Evolutionary conservation across 2,797 vertebrate species (phyloP).

Genomic region (Dallia pectoralis): DNA sequence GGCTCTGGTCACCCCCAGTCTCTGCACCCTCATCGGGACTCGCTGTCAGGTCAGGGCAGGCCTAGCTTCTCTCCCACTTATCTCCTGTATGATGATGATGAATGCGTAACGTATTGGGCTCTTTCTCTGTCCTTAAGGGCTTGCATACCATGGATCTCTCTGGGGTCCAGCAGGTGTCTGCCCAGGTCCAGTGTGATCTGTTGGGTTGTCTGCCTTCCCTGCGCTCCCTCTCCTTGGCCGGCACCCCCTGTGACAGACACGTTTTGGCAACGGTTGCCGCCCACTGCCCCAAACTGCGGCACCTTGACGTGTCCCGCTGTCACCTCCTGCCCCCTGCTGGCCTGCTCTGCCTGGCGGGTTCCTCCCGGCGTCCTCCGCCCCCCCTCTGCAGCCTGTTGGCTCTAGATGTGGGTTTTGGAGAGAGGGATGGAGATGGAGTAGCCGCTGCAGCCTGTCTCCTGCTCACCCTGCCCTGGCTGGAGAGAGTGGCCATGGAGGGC

Average conservation of each 20-base stretch:
- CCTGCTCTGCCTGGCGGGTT: conserved; percentile 69
- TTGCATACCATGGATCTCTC: conserved; percentile 59
- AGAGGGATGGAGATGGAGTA: conserved; percentile 17
- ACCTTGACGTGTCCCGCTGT: conserved; percentile 79
- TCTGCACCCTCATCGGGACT: conserved; percentile 70
- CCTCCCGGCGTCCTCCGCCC: conserved; percentile 16
- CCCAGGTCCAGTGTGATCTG: conserved; percentile 66
- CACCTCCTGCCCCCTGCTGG: conserved; percentile 64
- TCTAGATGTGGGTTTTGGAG: conserved; percentile 62
- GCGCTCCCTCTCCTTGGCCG: conserved; percentile 71
- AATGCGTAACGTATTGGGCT: no score
- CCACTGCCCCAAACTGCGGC: conserved; percentile 68
- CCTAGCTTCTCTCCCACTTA: no score
- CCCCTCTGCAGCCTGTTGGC: conserved; percentile 69
- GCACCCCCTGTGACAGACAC: conserved; percentile 67
- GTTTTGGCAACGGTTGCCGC: conserved; percentile 67
- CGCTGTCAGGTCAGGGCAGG: conserved; percentile 79
- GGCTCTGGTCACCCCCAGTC: conserved; percentile 67
- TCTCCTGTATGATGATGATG: no score
- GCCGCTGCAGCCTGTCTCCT: conserved; percentile 71
- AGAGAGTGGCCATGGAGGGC: conserved; percentile 64
- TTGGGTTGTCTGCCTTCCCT: conserved; percentile 65
- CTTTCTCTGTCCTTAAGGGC: conserved; percentile 6
- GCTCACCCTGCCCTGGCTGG: conserved; percentile 71
- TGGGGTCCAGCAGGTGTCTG: conserved; percentile 62